Evolutionary conservation across 1,140 invertebrate genomes (phyloP).

Genomic region (Tyrophagus putrescentiae): DNA sequence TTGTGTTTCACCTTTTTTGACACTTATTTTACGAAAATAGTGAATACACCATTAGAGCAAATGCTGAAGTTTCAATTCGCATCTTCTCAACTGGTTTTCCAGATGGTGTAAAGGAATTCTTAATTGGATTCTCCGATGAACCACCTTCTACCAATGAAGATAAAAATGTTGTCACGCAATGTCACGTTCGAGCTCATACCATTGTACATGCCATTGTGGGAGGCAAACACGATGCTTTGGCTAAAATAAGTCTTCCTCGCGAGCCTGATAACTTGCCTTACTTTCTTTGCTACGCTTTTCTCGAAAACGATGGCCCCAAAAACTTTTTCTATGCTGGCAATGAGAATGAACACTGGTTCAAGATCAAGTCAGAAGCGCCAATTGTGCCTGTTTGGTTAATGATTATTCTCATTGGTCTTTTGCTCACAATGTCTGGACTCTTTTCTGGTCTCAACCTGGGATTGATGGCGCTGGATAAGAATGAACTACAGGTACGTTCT

Average conservation of each 20-base stretch:
- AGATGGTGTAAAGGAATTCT: not conserved
- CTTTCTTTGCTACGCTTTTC: too few relatives aligned
- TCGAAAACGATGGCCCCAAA: constrained; percentile 46
- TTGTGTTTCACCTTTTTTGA: not conserved
- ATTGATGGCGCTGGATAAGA: constrained; percentile 85
- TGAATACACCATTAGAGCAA: constrained; percentile 1
- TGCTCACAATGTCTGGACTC: constrained; percentile 70
- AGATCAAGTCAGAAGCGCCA: constrained; percentile 24
- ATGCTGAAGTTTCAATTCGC: not conserved
- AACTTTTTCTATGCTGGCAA: constrained; percentile 25
- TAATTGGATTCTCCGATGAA: not conserved
- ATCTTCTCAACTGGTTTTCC: constrained; percentile 4
- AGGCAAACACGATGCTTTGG: not conserved
- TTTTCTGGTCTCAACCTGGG: constrained; percentile 93
- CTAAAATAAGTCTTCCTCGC: not conserved
- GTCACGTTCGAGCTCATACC: not conserved
- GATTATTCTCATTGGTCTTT: constrained; percentile 38
- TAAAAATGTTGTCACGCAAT: too few relatives aligned
- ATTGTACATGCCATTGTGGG: not conserved
- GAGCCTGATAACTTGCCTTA: not conserved
- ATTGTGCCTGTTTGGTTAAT: constrained; percentile 39
- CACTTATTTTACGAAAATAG: constrained; percentile 2
- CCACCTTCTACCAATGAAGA: not conserved
- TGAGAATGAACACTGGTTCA: constrained; percentile 33
- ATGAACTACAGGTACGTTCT: constrained; percentile 56